Evolutionary conservation across 2,113 vertebrate species (phyloP).

Genomic region (Helogale parvula): DNA sequence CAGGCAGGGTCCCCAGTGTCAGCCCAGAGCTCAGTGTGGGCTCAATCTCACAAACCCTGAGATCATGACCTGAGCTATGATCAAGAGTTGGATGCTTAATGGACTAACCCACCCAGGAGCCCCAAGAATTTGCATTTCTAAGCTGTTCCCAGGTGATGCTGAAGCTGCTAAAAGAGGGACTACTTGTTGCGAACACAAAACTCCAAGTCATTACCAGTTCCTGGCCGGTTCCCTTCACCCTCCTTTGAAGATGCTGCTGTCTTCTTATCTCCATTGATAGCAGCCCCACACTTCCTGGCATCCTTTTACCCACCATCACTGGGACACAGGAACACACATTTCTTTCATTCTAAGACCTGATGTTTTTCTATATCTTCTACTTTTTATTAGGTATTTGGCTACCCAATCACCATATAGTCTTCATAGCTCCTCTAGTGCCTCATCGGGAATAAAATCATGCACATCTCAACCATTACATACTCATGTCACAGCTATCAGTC

Average conservation of each 20-base stretch:
- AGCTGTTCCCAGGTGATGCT: neutral
- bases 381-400: neutral
- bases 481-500: neutral
- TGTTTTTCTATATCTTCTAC: neutral
- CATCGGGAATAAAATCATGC: neutral
- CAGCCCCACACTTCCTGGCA: neutral
- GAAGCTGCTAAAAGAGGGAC: neutral
- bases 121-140: neutral
- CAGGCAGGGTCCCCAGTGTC: no score
- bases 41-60: no score
- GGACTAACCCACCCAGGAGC: no score
- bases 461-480: neutral
- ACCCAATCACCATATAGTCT: neutral
- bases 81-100: no score
- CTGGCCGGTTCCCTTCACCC: neutral
- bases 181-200: neutral
- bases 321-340: neutral
- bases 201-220: neutral
- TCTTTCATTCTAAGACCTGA: neutral
- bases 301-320: neutral
- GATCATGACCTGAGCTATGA: no score
- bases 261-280: neutral
- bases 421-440: neutral
- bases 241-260: neutral
- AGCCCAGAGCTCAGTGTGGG: no score